Conservation (phyloP, 2,888 invertebrate species). For the Caenorhabditis drosophilae region DNA sequence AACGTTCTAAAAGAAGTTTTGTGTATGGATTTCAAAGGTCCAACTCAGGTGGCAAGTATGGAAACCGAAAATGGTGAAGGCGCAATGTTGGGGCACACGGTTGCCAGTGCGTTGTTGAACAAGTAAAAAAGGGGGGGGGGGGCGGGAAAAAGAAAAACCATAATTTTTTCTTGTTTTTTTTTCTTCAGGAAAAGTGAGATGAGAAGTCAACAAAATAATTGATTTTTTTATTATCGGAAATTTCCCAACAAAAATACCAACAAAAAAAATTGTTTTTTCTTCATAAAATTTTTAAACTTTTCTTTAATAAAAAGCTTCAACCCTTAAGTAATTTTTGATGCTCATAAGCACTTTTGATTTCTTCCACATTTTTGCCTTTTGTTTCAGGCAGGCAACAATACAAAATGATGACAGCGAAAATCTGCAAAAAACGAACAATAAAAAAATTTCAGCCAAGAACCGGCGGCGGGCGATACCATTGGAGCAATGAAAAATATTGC, state of each 20-base stretch:
- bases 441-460: neutral
- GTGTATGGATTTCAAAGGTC: conserved; percentile 5
- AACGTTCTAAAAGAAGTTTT: conserved; percentile 30
- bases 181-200: too few relatives aligned
- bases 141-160: too few relatives aligned
- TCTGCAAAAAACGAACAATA: conserved; percentile 1
- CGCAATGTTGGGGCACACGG: neutral
- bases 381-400: conserved; percentile 11
- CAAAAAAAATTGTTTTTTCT: too few relatives aligned
- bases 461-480: too few relatives aligned
- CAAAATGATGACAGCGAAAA: conserved; percentile 1
- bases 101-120: conserved; percentile 1
- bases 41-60: neutral
- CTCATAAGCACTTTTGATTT: neutral
- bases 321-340: neutral
- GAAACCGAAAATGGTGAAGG: neutral
- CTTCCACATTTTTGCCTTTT: conserved; percentile 6
- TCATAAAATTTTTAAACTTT: too few relatives aligned
- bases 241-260: too few relatives aligned
- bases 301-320: too few relatives aligned
- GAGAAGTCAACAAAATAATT: too few relatives aligned
- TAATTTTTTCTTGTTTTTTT: too few relatives aligned
- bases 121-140: neutral
- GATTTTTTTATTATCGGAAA: too few relatives aligned
- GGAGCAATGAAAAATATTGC: conserved; percentile 9